Conservation (phyloP, 2,888 invertebrate genomes). For the Nasonovia ribisnigri region DNA sequence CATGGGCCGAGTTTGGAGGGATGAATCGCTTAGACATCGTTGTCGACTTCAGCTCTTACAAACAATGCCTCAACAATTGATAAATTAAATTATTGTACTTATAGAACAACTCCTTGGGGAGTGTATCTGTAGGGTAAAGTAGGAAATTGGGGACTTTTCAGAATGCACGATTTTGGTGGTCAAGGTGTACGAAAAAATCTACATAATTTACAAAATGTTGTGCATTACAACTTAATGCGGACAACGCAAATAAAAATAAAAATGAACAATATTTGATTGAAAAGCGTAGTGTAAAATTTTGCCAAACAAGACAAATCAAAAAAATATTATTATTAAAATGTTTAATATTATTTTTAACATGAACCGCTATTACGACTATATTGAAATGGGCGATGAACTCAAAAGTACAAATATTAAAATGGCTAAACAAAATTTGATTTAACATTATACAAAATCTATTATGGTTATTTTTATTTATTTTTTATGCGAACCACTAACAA, state of each 20-base stretch:
- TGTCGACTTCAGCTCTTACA: not conserved
- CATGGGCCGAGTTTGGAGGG: not conserved
- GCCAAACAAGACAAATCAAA: not conserved
- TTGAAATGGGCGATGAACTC: not conserved
- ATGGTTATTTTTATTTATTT: too few relatives aligned
- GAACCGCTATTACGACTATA: not conserved
- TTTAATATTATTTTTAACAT: not conserved
- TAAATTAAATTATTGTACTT: too few relatives aligned
- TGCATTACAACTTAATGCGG: too few relatives aligned
- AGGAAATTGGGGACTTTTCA: not conserved
- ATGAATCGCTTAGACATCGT: not conserved
- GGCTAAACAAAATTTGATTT: not conserved
- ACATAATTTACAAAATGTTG: too few relatives aligned
- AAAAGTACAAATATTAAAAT: not conserved
- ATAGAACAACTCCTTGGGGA: not conserved
- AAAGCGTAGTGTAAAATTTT: not conserved
- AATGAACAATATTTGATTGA: not conserved
- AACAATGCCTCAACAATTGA: too few relatives aligned
- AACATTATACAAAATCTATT: too few relatives aligned
- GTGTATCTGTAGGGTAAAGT: not conserved
- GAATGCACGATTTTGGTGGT: too few relatives aligned
- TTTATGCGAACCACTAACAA: not conserved
- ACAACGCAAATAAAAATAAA: not conserved
- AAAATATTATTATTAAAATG: not conserved
- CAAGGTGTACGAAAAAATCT: too few relatives aligned